Percentiles rank a stretch among this genome's conserved stretches.
These are phyloP conservation scores for Ceyx margarethae DNA, from an alignment of 2,113 vertebrate species.

Conservation along the genomic window DNA sequence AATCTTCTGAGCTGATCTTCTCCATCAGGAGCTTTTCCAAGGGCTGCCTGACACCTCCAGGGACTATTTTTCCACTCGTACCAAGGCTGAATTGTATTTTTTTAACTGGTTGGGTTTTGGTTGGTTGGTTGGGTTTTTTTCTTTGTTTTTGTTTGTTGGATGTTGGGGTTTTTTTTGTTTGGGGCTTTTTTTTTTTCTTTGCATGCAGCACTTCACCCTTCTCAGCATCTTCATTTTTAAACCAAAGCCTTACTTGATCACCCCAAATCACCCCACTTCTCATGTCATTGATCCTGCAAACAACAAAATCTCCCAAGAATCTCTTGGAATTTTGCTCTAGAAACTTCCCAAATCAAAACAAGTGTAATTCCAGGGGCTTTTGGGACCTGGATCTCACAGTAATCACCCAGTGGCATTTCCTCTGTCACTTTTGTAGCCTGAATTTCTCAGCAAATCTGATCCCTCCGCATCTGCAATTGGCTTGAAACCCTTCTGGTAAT, in stretches of 20 bases:
- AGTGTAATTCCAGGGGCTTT: fast-evolving
- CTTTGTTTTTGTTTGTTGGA: no score
- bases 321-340: not conserved
- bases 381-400: not conserved
- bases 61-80: fast-evolving
- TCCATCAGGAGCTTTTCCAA: not conserved
- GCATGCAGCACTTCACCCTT: not conserved
- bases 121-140: no score
- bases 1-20: not conserved
- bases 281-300: fast-evolving
- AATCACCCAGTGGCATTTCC: not conserved
- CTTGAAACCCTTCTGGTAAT: not conserved
- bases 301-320: fast-evolving
- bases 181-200: no score
- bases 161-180: no score
- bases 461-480: not conserved
- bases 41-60: fast-evolving
- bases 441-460: not conserved
- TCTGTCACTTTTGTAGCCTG: not conserved
- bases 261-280: fast-evolving
- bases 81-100: fast-evolving
- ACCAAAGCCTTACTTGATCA: fast-evolving
- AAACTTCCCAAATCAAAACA: fast-evolving
- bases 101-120: no score
- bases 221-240: not conserved